Percentiles rank a stretch among this genome's conserved stretches.
Evolutionary conservation across 2,888 invertebrate genomes (phyloP).

Genomic region (Cynaeus angustus): DNA sequence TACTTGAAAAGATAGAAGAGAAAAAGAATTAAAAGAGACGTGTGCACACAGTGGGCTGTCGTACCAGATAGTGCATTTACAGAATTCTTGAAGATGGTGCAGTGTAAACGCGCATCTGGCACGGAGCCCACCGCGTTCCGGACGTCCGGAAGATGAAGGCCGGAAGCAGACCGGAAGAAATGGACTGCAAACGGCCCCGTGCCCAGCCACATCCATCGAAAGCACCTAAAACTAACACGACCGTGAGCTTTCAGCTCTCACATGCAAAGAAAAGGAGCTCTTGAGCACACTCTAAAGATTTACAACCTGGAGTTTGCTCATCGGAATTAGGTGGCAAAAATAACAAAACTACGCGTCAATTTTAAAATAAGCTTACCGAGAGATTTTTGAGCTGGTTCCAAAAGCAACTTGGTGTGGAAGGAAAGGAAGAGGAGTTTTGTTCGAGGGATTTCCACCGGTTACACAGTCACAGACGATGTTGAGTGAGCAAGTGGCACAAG

Average conservation of each 20-base stretch:
- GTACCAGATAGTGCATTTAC: slow-evolving; percentile 99
- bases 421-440: slow-evolving; percentile 14
- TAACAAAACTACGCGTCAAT: slow-evolving; percentile 17
- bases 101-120: slow-evolving; percentile 99
- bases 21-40: slow-evolving; percentile 59
- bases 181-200: slow-evolving; percentile 37
- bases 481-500: slow-evolving; percentile 52
- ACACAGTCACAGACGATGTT: slow-evolving; percentile 45
- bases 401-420: slow-evolving; percentile 19
- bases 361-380: slow-evolving; percentile 29
- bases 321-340: slow-evolving; percentile 3
- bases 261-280: slow-evolving; percentile 7
- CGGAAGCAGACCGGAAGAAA: slow-evolving; percentile 46
- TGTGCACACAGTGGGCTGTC: slow-evolving; percentile 86
- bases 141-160: slow-evolving; percentile 49
- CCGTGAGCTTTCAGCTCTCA: slow-evolving; percentile 21
- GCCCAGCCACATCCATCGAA: slow-evolving; percentile 55
- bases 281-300: slow-evolving; percentile 1
- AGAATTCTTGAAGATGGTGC: slow-evolving; percentile 74
- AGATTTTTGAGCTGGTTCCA: slow-evolving; percentile 19
- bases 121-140: slow-evolving; percentile 84
- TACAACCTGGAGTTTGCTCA: background rate
- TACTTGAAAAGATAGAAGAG: slow-evolving; percentile 43
- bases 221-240: slow-evolving; percentile 59
- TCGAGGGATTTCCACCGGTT: slow-evolving; percentile 22